Evolutionary conservation across 53 echinoderm and acorn worm species (phyloP).

Genomic region (Astropecten irregularis): DNA sequence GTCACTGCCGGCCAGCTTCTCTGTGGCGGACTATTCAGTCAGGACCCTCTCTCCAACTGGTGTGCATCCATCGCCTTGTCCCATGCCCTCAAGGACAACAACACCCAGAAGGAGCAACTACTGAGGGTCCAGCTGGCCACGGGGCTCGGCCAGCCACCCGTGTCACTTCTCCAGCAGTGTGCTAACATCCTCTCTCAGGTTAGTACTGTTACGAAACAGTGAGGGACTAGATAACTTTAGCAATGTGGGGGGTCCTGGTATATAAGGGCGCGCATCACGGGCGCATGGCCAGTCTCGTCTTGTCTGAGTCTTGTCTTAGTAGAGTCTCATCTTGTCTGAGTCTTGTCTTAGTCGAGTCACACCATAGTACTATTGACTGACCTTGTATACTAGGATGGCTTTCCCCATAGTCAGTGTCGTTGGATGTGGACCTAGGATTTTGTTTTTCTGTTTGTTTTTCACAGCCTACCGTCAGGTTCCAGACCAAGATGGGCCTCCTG

Average conservation of each 20-base stretch:
- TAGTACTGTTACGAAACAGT: no score
- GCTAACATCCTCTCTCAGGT: slow-evolving; percentile 95
- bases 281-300: no score
- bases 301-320: no score
- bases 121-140: slow-evolving; percentile 96
- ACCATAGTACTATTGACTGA: no score
- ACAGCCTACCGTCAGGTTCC: slow-evolving; percentile 88
- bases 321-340: no score
- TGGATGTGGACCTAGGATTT: no score
- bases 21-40: slow-evolving; percentile 96
- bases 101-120: slow-evolving; percentile 90
- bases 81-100: slow-evolving; percentile 97
- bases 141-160: slow-evolving; percentile 90
- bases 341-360: no score
- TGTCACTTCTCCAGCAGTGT: slow-evolving; percentile 95
- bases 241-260: no score
- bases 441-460: slow-evolving; percentile 2
- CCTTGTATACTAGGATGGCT: no score
- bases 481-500: slow-evolving; percentile 85
- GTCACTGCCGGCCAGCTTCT: slow-evolving; percentile 98
- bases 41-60: slow-evolving; percentile 95
- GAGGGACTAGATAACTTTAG: no score
- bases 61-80: slow-evolving; percentile 93
- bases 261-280: no score
- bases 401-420: no score